phyloP scores from a whole-genome alignment of 1,140 invertebrate genomes.

The Chrysomallon squamiferum region DNA sequence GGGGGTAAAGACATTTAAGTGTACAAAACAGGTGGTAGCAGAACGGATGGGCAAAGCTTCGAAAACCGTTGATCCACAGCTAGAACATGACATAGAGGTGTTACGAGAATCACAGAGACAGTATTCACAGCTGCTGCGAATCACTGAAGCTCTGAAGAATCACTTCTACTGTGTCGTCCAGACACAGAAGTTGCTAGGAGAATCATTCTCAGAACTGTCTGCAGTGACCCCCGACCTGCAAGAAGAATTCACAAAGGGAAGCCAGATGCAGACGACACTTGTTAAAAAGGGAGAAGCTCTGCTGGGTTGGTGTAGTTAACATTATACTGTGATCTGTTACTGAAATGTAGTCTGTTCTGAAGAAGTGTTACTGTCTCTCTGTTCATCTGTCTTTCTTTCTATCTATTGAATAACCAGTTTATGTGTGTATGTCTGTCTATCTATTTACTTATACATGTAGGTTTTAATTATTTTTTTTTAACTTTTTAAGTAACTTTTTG shows the following conservation, averaged over 20 bases:
- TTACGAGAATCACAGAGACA: slow-evolving; percentile 92
- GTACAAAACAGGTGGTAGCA: slow-evolving; percentile 92
- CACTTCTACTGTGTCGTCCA: slow-evolving; percentile 90
- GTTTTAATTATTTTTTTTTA: no score
- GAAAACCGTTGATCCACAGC: slow-evolving; percentile 85
- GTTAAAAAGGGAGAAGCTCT: slow-evolving; percentile 94
- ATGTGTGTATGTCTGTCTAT: no score
- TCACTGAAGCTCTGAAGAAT: slow-evolving; percentile 82
- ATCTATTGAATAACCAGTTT: no score
- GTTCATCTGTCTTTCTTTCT: no score
- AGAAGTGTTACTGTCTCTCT: no score
- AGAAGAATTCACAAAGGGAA: slow-evolving; percentile 93
- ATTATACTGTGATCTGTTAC: no score
- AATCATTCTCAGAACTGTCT: slow-evolving; percentile 89
- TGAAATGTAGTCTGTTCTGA: no score
- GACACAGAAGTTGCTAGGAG: slow-evolving; percentile 78
- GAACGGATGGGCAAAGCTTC: slow-evolving; percentile 92
- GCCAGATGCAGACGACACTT: slow-evolving; percentile 90
- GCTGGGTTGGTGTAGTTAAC: slow-evolving; percentile 63
- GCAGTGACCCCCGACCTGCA: slow-evolving; percentile 94
- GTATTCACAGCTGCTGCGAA: slow-evolving; percentile 85
- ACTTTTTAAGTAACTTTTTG: no score
- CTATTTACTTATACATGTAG: no score
- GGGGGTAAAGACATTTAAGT: slow-evolving; percentile 98
- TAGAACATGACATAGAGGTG: slow-evolving; percentile 91